Evolutionary conservation across 2,888 invertebrate species (phyloP).

Genomic region (Synergus umbraculus): DNA sequence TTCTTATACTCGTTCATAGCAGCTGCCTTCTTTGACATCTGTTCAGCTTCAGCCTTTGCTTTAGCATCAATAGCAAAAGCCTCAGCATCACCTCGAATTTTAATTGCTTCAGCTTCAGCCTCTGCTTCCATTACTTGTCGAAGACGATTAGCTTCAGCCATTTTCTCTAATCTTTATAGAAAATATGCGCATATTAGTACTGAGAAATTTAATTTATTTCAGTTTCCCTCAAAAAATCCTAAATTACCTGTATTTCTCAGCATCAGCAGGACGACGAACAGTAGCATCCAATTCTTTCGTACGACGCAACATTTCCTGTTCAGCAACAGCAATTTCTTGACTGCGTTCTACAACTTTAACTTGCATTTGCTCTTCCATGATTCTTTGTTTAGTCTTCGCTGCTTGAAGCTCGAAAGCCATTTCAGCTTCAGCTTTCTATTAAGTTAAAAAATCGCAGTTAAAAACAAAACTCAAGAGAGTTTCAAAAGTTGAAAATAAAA

Average conservation of each 20-base stretch:
- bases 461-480: constrained; percentile 36
- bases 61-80: constrained; percentile 96
- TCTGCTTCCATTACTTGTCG: constrained; percentile 96
- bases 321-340: constrained; percentile 96
- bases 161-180: constrained; percentile 86
- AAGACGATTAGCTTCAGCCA: constrained; percentile 95
- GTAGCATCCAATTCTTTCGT: constrained; percentile 96
- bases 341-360: constrained; percentile 94
- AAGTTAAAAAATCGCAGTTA: neutral
- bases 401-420: constrained; percentile 96
- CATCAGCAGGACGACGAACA: constrained; percentile 95
- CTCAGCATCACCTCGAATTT: constrained; percentile 92
- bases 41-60: constrained; percentile 97
- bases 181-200: neutral
- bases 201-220: neutral
- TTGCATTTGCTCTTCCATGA: constrained; percentile 98
- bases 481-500: neutral
- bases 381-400: constrained; percentile 96
- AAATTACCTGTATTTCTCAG: constrained; percentile 86
- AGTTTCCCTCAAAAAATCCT: neutral
- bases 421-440: constrained; percentile 91
- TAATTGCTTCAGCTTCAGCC: constrained; percentile 94
- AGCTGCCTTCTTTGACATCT: constrained; percentile 98
- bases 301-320: constrained; percentile 95
- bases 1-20: constrained; percentile 98